A percentile compares a stretch with the other conserved stretches of the same genome.
Evolutionary conservation across 1,140 invertebrate species (phyloP).

Genomic region (Stenopsyche tienmushanensis): DNA sequence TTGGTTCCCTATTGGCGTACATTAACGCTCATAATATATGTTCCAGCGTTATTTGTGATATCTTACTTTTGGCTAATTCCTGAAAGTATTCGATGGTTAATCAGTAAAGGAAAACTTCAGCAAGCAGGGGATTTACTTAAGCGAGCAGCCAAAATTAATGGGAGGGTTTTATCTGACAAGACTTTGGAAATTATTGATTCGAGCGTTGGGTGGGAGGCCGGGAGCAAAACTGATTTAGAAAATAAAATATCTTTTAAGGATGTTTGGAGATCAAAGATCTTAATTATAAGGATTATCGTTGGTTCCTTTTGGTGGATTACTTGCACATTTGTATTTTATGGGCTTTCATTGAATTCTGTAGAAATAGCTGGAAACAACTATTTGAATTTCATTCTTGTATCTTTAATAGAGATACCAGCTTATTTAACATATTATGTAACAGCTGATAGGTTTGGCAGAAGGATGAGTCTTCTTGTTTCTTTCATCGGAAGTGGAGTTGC

Average conservation of each 20-base stretch:
- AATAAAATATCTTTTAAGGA: conserved; percentile 49
- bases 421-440: conserved; percentile 65
- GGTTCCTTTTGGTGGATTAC: conserved; percentile 71
- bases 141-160: conserved; percentile 69
- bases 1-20: conserved; percentile 68
- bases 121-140: conserved; percentile 62
- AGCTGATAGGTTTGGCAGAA: conserved; percentile 66
- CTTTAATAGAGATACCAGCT: conserved; percentile 69
- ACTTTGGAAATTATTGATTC: conserved; percentile 52
- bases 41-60: conserved; percentile 64
- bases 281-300: conserved; percentile 62
- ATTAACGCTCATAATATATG: conserved; percentile 66
- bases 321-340: conserved; percentile 76
- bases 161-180: conserved; percentile 58
- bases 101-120: conserved; percentile 66
- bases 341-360: conserved; percentile 76
- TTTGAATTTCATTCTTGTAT: conserved; percentile 70
- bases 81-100: conserved; percentile 73
- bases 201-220: conserved; percentile 44
- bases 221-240: conserved; percentile 37
- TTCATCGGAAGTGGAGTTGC: conserved; percentile 63
- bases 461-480: conserved; percentile 58
- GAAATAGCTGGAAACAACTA: conserved; percentile 72
- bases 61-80: conserved; percentile 61
- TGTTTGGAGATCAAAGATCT: conserved; percentile 59